A percentile compares a stretch with the other conserved stretches of the same genome.
Conservation (phyloP, 1,140 invertebrate genomes). For the Zelostemma sp. region DNA sequence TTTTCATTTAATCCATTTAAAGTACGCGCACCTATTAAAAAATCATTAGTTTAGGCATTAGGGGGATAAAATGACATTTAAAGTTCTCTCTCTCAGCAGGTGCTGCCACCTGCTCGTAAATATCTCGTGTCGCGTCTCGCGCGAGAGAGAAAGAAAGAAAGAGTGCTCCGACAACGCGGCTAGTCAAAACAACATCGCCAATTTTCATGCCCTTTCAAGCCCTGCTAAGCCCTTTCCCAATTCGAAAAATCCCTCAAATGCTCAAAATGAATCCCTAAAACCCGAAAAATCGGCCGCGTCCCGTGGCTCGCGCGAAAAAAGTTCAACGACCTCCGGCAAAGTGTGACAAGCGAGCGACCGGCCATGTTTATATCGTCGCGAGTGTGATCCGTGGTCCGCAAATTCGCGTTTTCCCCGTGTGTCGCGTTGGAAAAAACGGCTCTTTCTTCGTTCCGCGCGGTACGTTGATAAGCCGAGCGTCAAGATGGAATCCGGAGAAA, state of each 20-base stretch:
- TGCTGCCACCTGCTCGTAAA: constrained; percentile 52
- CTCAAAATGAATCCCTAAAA: no score
- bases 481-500: constrained; percentile 64
- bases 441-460: constrained; percentile 15
- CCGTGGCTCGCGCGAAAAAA: constrained; percentile 27
- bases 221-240: no score
- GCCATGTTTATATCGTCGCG: constrained; percentile 67
- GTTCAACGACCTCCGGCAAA: constrained; percentile 62
- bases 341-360: constrained; percentile 61
- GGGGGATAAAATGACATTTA: no score
- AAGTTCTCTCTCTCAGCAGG: constrained; percentile 22
- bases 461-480: constrained; percentile 15
- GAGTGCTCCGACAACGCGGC: constrained; percentile 13
- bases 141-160: background rate
- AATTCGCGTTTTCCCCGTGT: constrained; percentile 48
- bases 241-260: background rate
- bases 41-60: no score
- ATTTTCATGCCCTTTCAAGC: no score
- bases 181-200: constrained; percentile 53
- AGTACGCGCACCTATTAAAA: no score
- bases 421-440: constrained; percentile 21
- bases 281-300: no score
- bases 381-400: constrained; percentile 51
- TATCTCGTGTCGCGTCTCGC: background rate
- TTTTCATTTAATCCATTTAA: no score